Evolutionary conservation across 2,888 invertebrate species (phyloP).

Genomic region (Papilio elwesi): DNA sequence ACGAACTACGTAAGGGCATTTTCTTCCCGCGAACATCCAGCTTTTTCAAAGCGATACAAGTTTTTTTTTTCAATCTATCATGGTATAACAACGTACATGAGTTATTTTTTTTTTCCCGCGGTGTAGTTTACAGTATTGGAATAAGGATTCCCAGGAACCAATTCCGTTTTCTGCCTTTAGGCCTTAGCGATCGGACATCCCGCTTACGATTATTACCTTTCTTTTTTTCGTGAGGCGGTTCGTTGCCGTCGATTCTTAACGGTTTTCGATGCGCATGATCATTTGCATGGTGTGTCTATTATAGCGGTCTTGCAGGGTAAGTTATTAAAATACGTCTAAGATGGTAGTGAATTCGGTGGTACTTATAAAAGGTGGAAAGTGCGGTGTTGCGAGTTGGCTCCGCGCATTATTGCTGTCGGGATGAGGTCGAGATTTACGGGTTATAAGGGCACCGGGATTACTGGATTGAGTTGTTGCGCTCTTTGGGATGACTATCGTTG

Average conservation of each 20-base stretch:
- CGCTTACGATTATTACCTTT: constrained; percentile 75
- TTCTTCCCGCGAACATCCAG: constrained; percentile 64
- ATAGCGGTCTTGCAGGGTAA: constrained; percentile 70
- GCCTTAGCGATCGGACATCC: constrained; percentile 74
- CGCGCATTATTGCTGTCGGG: constrained; percentile 79
- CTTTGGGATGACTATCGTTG: constrained; percentile 58
- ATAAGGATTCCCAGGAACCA: constrained; percentile 54
- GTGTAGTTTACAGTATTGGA: constrained; percentile 56
- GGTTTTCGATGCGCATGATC: constrained; percentile 67
- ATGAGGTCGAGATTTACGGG: constrained; percentile 67
- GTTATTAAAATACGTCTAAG: constrained; percentile 81
- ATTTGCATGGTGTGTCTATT: constrained; percentile 80
- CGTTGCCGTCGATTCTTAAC: constrained; percentile 73
- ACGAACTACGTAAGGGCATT: constrained; percentile 67
- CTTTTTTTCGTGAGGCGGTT: constrained; percentile 77
- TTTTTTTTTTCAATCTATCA: constrained; percentile 20
- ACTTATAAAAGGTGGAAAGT: constrained; percentile 78
- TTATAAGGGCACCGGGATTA: constrained; percentile 67
- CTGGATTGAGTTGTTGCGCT: constrained; percentile 72
- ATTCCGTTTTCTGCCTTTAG: constrained; percentile 49
- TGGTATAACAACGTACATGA: constrained; percentile 39
- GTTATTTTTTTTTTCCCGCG: constrained; percentile 56
- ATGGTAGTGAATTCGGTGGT: constrained; percentile 71
- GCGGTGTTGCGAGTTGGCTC: constrained; percentile 76
- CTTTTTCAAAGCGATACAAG: constrained; percentile 60